A percentile compares a stretch with the other conserved stretches of the same genome.
These are phyloP conservation scores for Pseudococcus viburni DNA, from an alignment of 2,888 invertebrate genomes.

Conservation along the genomic window DNA sequence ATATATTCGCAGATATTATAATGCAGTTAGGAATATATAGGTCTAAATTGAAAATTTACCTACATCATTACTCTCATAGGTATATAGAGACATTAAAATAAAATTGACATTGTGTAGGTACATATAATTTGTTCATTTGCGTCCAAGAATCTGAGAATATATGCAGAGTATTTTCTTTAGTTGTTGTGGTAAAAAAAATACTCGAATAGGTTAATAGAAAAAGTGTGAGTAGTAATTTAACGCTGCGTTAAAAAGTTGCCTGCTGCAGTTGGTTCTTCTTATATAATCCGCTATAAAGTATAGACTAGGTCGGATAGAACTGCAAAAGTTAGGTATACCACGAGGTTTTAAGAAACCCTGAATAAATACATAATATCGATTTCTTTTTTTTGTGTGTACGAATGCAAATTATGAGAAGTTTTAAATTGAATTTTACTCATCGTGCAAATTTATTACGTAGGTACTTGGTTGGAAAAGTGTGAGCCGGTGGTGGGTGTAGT, in stretches of 20 bases:
- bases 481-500: background rate
- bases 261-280: too few species aligned
- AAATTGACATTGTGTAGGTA: background rate
- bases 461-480: background rate
- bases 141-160: background rate
- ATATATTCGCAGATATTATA: background rate
- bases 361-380: slow-evolving; percentile 34
- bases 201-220: background rate
- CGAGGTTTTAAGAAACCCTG: background rate
- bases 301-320: too few species aligned
- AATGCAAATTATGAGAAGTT: slow-evolving; percentile 43
- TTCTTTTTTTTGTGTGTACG: background rate
- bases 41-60: slow-evolving; percentile 7
- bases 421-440: slow-evolving; percentile 35
- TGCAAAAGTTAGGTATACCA: background rate
- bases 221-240: background rate
- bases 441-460: slow-evolving; percentile 34
- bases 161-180: background rate
- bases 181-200: background rate
- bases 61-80: background rate
- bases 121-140: background rate
- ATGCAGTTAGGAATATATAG: background rate
- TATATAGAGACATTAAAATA: too few species aligned
- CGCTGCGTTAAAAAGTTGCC: background rate
- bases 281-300: too few species aligned